Evolutionary conservation across 2,888 invertebrate species (phyloP), one percentile per base, ranked within the genome.

Genomic region (Drosophila nr. perissopoda): DNA sequence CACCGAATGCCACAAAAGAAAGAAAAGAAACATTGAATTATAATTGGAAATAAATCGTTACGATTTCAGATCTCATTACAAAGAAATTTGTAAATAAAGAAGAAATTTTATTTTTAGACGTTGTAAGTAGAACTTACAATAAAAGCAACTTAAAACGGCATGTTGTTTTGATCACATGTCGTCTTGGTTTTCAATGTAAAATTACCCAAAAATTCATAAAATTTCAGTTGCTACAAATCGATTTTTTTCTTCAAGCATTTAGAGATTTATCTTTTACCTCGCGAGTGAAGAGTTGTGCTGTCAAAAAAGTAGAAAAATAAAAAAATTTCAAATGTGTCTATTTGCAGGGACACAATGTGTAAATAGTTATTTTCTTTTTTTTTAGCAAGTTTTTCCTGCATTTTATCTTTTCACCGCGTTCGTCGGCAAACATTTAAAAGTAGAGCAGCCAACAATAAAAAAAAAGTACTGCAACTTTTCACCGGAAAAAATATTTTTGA

Each of bases 351-450:
- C n/a, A 34, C 36, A 58, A 29, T 34, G 27, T 48, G 63, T 13
- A 29, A 27, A 56, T 16, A 38, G 38, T n/a, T 18, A 16, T 52
- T 64, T 25, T 46, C n/a, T 48, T 40, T 53, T 52, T 52, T 40
- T 40, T 42, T 11, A 11, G 33, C 33, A 33, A 33, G 59, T 33
- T 40, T 31, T 54, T 56, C 3, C 33, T 38, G 38, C 49, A 29
- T 62, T 59, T 66, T 63, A 64, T 66, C 54, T 48, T 36, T 42
- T 25, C 25, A 21, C 27, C 29, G 31, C 48, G 29, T 38, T 48
- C 36, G 42, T n/a, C 52, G 57, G 48, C 60, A 78, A 79, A 79
- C 64, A 65, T 71, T 67, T 53, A 75, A 79, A 79, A 75, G 56
- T 72, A 66, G 36, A 42, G 31, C 46, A 72, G 27, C 29, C 27